Conservation (phyloP, 1,140 invertebrate species). For the Lepidurus arcticus region DNA sequence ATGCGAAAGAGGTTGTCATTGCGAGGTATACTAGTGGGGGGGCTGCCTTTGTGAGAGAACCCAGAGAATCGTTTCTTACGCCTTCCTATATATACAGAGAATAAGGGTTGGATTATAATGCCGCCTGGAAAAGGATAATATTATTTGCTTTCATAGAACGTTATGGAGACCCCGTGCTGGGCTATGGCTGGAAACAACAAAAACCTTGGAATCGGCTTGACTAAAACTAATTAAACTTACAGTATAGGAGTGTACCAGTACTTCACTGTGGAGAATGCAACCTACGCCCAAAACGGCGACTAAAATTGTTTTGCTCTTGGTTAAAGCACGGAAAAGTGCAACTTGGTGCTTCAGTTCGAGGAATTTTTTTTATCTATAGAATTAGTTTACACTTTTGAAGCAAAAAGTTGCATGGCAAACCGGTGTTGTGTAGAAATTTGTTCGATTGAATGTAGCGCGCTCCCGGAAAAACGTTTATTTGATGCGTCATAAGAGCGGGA, state of each 20-base stretch:
- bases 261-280: background rate
- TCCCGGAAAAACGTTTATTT: no score
- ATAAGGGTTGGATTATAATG: background rate
- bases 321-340: no score
- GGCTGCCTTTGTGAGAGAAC: background rate
- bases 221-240: background rate
- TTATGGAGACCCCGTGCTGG: background rate
- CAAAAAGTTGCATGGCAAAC: no score
- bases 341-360: no score
- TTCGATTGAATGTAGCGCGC: no score
- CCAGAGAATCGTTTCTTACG: background rate
- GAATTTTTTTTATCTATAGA: no score
- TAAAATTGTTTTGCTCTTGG: no score
- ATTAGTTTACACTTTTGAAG: no score
- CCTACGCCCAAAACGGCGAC: background rate
- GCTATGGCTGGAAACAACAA: background rate
- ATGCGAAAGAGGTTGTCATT: background rate
- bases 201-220: background rate
- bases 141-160: background rate
- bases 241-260: background rate
- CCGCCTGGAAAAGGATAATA: background rate
- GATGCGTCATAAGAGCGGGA: no score
- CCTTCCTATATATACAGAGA: background rate
- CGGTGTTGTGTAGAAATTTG: no score
- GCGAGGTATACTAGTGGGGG: background rate